These are phyloP conservation scores for Peromyscus polionotus DNA, from an alignment of 2,113 vertebrate genomes.

Conservation along the genomic window DNA sequence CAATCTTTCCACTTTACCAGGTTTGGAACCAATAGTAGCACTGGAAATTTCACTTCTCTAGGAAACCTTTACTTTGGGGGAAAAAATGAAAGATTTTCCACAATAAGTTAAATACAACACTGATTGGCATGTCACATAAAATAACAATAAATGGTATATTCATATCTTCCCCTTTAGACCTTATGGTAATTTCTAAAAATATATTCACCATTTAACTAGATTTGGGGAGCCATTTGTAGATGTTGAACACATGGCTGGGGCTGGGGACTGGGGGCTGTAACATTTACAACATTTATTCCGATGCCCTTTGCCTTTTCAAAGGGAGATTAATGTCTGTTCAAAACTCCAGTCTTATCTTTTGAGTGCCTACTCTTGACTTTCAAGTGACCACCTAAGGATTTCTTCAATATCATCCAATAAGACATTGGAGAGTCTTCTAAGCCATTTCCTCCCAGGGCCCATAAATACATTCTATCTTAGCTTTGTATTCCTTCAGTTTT, in stretches of 20 bases:
- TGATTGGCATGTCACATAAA: background rate
- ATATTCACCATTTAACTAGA: background rate
- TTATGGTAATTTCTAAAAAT: background rate
- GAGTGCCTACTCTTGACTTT: background rate
- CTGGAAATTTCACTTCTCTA: background rate
- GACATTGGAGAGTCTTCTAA: background rate
- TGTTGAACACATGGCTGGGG: background rate
- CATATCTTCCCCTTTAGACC: background rate
- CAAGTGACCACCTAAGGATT: background rate
- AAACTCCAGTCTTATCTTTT: background rate
- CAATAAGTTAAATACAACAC: background rate
- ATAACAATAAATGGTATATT: background rate
- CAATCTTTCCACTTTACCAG: background rate
- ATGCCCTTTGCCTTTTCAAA: background rate
- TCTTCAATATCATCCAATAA: background rate
- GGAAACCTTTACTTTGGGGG: background rate
- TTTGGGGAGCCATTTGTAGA: background rate
- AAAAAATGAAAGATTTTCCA: background rate
- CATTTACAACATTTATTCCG: background rate
- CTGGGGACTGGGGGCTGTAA: background rate
- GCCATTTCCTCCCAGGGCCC: background rate
- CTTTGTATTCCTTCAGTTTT: constrained; percentile 4
- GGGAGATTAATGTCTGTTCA: background rate
- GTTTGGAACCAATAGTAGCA: background rate
- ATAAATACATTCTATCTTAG: background rate